These are phyloP conservation scores for Ardeotis arabs DNA, from an alignment of 2,113 vertebrate genomes.

Conservation along the genomic window DNA sequence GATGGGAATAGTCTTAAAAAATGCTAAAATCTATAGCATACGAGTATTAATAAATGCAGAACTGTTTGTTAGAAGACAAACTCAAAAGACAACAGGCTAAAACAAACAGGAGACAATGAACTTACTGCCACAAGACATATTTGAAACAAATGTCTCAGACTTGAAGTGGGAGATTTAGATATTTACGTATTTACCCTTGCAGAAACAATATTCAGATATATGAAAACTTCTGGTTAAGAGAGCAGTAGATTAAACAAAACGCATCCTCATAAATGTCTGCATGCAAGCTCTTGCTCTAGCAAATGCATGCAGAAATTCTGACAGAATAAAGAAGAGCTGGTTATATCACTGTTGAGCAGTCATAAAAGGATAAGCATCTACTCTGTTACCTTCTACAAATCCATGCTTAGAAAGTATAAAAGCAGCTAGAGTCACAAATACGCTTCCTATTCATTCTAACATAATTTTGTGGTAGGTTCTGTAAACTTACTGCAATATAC, in stretches of 20 bases:
- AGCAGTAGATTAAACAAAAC: neutral
- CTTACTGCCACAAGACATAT: neutral
- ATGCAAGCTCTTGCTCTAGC: neutral
- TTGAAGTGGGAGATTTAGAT: neutral
- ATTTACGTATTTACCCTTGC: neutral
- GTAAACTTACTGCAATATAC: neutral
- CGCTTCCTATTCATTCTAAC: slow-evolving; percentile 25
- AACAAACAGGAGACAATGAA: neutral
- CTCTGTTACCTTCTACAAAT: neutral
- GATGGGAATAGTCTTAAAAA: neutral
- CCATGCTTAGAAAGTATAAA: slow-evolving; percentile 26
- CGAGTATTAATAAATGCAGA: neutral
- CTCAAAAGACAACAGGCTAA: neutral
- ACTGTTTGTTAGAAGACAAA: neutral
- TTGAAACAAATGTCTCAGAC: neutral
- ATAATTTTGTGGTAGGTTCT: slow-evolving; percentile 28
- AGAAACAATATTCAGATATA: neutral
- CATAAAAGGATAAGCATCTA: neutral
- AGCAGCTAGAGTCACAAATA: slow-evolving; percentile 33
- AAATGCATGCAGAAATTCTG: neutral
- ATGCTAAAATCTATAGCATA: neutral
- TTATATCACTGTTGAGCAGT: neutral
- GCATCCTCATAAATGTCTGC: accelerated
- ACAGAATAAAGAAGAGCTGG: neutral
- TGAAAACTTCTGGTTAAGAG: neutral